These are phyloP conservation scores for Wasmannia auropunctata DNA, from an alignment of 1,140 invertebrate species.

Conservation along the genomic window DNA sequence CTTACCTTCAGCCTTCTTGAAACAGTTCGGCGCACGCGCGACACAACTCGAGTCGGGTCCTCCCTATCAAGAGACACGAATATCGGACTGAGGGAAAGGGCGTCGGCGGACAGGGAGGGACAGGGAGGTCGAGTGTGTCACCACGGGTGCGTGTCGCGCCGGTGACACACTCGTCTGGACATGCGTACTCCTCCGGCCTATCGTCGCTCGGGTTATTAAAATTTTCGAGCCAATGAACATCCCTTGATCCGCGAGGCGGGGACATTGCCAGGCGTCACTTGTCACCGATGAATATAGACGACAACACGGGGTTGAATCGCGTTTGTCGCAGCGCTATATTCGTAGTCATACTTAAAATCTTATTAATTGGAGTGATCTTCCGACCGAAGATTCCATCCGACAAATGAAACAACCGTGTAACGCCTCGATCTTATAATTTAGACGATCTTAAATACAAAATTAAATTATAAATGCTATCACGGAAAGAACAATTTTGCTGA, in stretches of 20 bases:
- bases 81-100: constrained; percentile 42
- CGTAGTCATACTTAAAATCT: not conserved
- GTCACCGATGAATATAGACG: constrained; percentile 44
- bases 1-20: constrained; percentile 15
- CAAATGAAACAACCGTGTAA: not conserved
- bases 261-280: constrained; percentile 67
- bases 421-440: not conserved
- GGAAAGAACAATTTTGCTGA: too few relatives aligned
- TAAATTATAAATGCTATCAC: not conserved
- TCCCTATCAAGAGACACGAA: constrained; percentile 62
- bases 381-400: not conserved
- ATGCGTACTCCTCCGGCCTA: constrained; percentile 84
- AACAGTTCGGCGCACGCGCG: constrained; percentile 65
- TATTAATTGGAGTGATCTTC: too few relatives aligned
- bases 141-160: constrained; percentile 77
- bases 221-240: constrained; percentile 84
- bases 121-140: constrained; percentile 71
- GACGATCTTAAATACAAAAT: not conserved
- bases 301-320: too few relatives aligned
- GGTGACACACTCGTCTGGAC: constrained; percentile 82
- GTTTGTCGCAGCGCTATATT: not conserved
- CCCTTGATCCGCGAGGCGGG: constrained; percentile 65
- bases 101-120: constrained; percentile 27
- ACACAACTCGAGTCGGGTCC: constrained; percentile 49
- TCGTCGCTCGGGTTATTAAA: constrained; percentile 84